Base-by-base conservation (phyloP, 1,140 invertebrate species). In the Pachyrhynchus sulphureomaculatus region DNA sequence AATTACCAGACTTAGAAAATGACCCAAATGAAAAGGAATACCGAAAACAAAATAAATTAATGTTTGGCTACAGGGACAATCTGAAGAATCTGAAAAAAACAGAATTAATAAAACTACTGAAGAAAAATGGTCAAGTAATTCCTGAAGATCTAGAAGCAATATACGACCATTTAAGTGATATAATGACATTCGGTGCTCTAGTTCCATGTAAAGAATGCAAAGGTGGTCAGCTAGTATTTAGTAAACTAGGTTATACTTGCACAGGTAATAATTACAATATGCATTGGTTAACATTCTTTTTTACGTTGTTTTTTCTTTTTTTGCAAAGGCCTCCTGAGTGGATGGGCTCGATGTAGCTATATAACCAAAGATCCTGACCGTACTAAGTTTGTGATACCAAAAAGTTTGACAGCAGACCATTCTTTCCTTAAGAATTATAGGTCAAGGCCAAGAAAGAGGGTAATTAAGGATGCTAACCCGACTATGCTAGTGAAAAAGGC, bases 341-440 rank as follows among this genome's bases (percentile, higher is more conserved):
- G 96, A 75, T 99, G 94, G 92, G 88, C 91, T 0, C 93, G 91
- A 77, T 99, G 96, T 76, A 80, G 83, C 34, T 86, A 88, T 66
- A 71, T 86, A 8, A 85, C 86, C 0, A 83, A 85, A 67, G 82
- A 87, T 17, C 95, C 96, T 4, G 82, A 88, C 67, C 78, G 92
- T 49, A 82, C 73, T n/a, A 75, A 83, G 37, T 92, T 96, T 68
- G 82, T 82, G 69, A 75, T 98, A 24, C 91, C 94, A 1, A 74
- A 77, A 13, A 79, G 86, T 21, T 79, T 89, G 0, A 83, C 85
- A 70, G 79, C 86, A 63, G 68, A 79, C 2, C 81, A 82, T 62
- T 56, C 76, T 0, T 84, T 88, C 66, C 78, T 96, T 70, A 83
- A 78, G 72, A 76, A 77, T 12, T 90, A 86, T 68, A 90, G 90